Evolutionary conservation across 1,140 invertebrate species (phyloP).

Genomic region (Gonatopus flavifemur): DNA sequence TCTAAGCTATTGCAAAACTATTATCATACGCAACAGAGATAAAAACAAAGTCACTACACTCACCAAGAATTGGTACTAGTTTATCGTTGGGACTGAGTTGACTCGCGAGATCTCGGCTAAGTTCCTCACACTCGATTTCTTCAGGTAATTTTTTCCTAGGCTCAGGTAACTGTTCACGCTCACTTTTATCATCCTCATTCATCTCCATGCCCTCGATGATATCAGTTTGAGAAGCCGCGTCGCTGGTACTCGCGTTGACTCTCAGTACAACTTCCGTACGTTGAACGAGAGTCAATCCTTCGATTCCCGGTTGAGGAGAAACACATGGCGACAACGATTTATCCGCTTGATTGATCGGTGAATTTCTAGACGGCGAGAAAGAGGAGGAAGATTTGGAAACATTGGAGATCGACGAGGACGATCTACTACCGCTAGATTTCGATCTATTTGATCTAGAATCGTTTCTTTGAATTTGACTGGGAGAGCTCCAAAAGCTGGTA

Average conservation of each 20-base stretch:
- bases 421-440: constrained; percentile 25
- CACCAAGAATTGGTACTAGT: constrained; percentile 71
- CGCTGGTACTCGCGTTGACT: constrained; percentile 63
- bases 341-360: constrained; percentile 29
- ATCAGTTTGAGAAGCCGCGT: constrained; percentile 68
- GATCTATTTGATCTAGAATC: constrained; percentile 20
- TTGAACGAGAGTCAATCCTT: constrained; percentile 62
- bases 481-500: constrained; percentile 30
- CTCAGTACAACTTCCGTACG: constrained; percentile 64
- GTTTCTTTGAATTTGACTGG: constrained; percentile 17
- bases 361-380: constrained; percentile 36
- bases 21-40: no score
- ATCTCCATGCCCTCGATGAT: constrained; percentile 29
- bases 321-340: constrained; percentile 38
- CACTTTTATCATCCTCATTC: constrained; percentile 5
- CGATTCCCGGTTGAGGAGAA: constrained; percentile 51
- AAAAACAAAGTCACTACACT: no score
- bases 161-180: constrained; percentile 33
- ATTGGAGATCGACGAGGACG: constrained; percentile 31
- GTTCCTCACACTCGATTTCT: constrained; percentile 79
- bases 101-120: constrained; percentile 72
- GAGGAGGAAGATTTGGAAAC: constrained; percentile 41
- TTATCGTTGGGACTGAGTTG: constrained; percentile 70
- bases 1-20: no score
- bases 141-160: constrained; percentile 67